Percentiles rank a stretch among this genome's conserved stretches.
These are phyloP conservation scores for Hirudinaria manillensis DNA, from an alignment of 2,888 invertebrate genomes.

Conservation along the genomic window DNA sequence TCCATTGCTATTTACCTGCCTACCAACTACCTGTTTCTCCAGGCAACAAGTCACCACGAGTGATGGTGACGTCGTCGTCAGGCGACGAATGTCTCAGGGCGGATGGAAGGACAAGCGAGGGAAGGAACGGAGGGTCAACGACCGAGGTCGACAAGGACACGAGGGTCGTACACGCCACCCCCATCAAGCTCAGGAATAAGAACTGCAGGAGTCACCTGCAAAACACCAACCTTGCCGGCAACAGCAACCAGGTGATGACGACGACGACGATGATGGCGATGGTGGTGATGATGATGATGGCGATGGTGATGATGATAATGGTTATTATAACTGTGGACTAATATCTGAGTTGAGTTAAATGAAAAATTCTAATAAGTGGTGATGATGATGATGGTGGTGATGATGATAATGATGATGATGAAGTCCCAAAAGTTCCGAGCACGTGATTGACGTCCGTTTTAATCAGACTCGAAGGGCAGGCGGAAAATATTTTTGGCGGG, in stretches of 20 bases:
- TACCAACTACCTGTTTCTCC: background rate
- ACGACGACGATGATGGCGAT: background rate
- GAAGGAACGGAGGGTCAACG: background rate
- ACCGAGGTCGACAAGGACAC: background rate
- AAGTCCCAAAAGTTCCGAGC: no score
- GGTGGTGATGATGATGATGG: background rate
- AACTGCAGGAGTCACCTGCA: slow-evolving; percentile 29
- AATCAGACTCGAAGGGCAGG: no score
- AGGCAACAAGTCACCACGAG: background rate
- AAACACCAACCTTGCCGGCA: background rate
- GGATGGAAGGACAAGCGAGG: no score
- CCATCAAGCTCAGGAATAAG: slow-evolving; percentile 29
- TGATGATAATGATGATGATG: background rate
- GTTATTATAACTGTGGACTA: background rate
- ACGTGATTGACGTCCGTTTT: no score
- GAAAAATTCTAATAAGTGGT: no score
- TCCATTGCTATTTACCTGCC: no score
- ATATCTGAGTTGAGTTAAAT: no score
- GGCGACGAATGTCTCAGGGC: background rate
- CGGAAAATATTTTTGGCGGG: no score
- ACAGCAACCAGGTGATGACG: background rate
- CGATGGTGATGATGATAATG: background rate
- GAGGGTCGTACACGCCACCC: slow-evolving; percentile 15
- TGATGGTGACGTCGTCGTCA: background rate
- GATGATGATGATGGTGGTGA: background rate